Conservation (phyloP, 2,797 vertebrate genomes). For the Gobio occitaniae region DNA sequence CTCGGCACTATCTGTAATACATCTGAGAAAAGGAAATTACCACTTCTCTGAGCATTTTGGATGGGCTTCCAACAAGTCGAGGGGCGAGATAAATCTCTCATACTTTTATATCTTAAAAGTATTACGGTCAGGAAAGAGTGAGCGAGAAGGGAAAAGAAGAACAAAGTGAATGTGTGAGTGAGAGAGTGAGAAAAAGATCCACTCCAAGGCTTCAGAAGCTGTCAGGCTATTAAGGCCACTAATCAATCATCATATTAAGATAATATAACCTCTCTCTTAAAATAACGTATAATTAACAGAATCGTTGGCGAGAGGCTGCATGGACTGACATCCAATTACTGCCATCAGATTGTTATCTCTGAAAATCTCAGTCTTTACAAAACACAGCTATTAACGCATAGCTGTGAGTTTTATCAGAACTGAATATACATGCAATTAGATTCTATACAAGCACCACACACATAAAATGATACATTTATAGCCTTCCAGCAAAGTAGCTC, state of each 20-base stretch:
- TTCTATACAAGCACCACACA: constrained; percentile 1
- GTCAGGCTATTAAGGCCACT: constrained; percentile 45
- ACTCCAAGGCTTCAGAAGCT: constrained; percentile 27
- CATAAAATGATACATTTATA: background rate
- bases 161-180: constrained; percentile 14
- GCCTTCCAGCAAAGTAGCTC: constrained; percentile 14
- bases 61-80: constrained; percentile 24
- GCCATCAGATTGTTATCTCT: constrained; percentile 36
- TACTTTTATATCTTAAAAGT: constrained; percentile 33
- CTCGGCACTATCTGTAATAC: constrained; percentile 24
- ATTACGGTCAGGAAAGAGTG: constrained; percentile 44
- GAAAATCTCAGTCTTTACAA: constrained; percentile 28
- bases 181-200: background rate
- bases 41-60: constrained; percentile 28
- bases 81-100: constrained; percentile 8
- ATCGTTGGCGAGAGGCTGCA: constrained; percentile 28
- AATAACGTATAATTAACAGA: constrained; percentile 46
- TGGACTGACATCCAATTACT: constrained; percentile 45
- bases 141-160: constrained; percentile 17
- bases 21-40: constrained; percentile 31
- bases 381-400: constrained; percentile 22
- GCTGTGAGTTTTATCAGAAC: background rate
- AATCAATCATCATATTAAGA: constrained; percentile 55
- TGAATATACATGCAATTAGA: constrained; percentile 29
- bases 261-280: constrained; percentile 51